Evolutionary conservation across 2,797 vertebrate species (phyloP).

Genomic region (Xenopus petersii): DNA sequence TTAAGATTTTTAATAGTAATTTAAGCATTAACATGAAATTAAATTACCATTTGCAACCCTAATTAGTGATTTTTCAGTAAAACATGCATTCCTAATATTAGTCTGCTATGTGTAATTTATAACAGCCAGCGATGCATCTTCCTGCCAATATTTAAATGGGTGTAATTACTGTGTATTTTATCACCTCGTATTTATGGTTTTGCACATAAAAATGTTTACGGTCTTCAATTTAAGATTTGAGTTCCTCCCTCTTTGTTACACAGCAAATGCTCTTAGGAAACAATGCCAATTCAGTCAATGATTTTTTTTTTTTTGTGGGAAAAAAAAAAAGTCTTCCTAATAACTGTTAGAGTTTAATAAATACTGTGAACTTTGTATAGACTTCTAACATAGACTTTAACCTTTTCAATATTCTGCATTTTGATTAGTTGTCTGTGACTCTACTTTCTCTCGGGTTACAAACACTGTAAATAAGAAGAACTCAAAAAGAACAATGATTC

Average conservation of each 20-base stretch:
- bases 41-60: background rate
- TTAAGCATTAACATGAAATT: background rate
- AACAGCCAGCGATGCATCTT: background rate
- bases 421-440: slow-evolving; percentile 54
- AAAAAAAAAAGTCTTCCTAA: slow-evolving; percentile 49
- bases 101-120: slow-evolving; percentile 7
- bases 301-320: background rate
- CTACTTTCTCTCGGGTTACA: slow-evolving; percentile 51
- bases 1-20: slow-evolving; percentile 1
- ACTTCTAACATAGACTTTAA: slow-evolving; percentile 59
- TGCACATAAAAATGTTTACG: slow-evolving; percentile 16
- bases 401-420: slow-evolving; percentile 58
- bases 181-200: slow-evolving; percentile 14
- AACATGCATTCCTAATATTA: slow-evolving; percentile 14
- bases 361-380: slow-evolving; percentile 54
- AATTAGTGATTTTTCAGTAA: background rate
- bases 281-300: background rate
- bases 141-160: slow-evolving; percentile 19
- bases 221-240: background rate
- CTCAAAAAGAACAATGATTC: slow-evolving; percentile 62
- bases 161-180: background rate
- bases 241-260: slow-evolving; percentile 6
- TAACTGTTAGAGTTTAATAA: slow-evolving; percentile 48
- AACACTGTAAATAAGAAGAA: slow-evolving; percentile 56
- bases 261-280: slow-evolving; percentile 7